Conservation (phyloP, 2,113 vertebrate species). For the Eudyptes chrysolophus region DNA sequence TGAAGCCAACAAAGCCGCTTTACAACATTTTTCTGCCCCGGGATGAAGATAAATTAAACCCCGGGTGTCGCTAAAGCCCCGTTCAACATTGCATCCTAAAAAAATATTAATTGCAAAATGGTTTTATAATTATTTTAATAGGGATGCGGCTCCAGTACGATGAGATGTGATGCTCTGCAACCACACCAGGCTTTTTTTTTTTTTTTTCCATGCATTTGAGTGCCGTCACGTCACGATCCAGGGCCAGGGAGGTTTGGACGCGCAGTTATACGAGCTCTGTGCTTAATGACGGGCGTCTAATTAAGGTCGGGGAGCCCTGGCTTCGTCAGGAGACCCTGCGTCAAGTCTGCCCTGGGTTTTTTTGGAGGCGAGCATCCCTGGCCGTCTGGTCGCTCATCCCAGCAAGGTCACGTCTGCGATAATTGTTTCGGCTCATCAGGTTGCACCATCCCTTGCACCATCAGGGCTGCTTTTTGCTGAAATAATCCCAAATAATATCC, state of each 20-base stretch:
- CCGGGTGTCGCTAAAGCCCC: background rate
- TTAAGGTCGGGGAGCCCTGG: background rate
- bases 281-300: conserved; percentile 26
- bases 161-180: background rate
- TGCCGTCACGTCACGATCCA: background rate
- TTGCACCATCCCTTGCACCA: background rate
- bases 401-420: background rate
- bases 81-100: background rate
- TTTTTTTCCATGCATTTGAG: background rate
- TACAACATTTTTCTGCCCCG: background rate
- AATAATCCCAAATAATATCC: background rate
- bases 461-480: background rate
- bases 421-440: background rate
- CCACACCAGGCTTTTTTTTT: background rate
- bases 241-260: background rate
- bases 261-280: background rate
- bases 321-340: background rate
- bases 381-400: background rate
- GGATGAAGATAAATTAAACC: background rate
- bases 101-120: background rate
- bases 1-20: background rate
- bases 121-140: background rate
- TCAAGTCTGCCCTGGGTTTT: background rate
- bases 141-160: background rate
- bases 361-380: background rate